Base-by-base conservation (phyloP, 2,113 vertebrate genomes). In the Cheirogaleus medius region DNA sequence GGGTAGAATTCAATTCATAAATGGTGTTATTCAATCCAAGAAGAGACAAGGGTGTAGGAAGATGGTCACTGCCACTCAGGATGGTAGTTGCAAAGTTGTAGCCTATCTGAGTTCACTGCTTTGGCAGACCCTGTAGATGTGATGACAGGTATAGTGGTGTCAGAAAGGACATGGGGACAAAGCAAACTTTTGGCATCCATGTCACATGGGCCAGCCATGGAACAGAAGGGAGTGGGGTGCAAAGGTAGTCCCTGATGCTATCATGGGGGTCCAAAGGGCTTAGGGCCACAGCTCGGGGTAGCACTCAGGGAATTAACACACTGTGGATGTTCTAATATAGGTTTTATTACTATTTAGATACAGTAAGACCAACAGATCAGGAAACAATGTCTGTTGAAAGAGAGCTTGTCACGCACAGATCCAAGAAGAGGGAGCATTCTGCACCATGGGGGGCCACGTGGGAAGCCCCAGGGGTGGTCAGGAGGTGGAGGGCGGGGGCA, bases 31-130 rank as follows among this genome's bases (percentile, higher is more conserved):
- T 60, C 74, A 77, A 52, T 69, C 27, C 49, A 96, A 76, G 56
- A 82, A 71, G 95, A 95, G 96, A 78, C 78, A 82, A 90, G 83
- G 60, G 11, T 5, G 27, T 78, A 32, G 37, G 4, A 32, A 29
- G 25, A 5, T 10, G 29, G 73, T 34, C 37, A 23, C 5, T 4
- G 8, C 42, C 68, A 27, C 34, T 37, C 8, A 8, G 17, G 21
- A 20, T 8, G 20, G 14, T 6, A 2, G 20, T 34, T 74, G 13
- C 12, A 27, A 49, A 42, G 44, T n/a, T 25, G 52, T 3, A n/a
- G 86, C 29, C 39, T 25, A 8, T 23, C 69, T n/a, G 29, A 63
- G 90, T 54, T 49, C 27, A 18, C 18, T 42, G 27, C 13, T 74
- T 44, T 1, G 5, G 52, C 42, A 32, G 74, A 37, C 23, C 15